Percentiles rank a stretch among this genome's conserved stretches.
These are phyloP conservation scores for Aplysina aerophoba DNA, from an alignment of 37 sponge, comb jelly and placozoan species.

Conservation along the genomic window DNA sequence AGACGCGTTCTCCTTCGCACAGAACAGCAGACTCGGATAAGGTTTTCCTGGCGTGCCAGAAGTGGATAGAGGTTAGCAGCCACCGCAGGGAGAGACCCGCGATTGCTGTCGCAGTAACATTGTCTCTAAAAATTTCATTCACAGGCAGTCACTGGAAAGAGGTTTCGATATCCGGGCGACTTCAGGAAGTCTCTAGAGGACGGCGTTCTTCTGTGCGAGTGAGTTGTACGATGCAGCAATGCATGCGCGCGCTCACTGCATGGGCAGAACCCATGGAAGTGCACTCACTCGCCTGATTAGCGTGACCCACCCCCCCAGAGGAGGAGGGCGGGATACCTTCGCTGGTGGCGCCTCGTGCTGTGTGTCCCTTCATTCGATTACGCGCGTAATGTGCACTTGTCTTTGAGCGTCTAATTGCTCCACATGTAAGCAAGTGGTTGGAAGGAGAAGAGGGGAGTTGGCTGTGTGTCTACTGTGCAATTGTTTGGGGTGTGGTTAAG, in stretches of 20 bases:
- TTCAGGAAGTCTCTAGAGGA: constrained; percentile 78
- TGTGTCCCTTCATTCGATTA: too few species aligned
- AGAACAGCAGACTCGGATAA: constrained; percentile 33
- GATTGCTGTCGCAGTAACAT: not conserved
- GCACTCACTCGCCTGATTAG: too few species aligned
- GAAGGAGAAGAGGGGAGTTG: too few species aligned
- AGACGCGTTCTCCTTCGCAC: not conserved
- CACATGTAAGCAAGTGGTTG: too few species aligned
- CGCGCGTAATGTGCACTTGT: too few species aligned
- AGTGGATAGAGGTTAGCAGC: constrained; percentile 80
- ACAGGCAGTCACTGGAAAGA: constrained; percentile 79
- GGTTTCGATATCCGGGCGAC: constrained; percentile 29
- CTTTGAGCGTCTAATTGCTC: too few species aligned
- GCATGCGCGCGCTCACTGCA: too few species aligned
- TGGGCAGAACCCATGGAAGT: too few species aligned
- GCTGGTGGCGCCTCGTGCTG: too few species aligned
- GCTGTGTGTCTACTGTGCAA: too few species aligned
- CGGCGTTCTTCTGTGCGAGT: constrained; percentile 91
- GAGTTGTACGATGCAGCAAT: constrained; percentile 36
- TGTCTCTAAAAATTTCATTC: not conserved
- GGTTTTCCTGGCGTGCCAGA: constrained; percentile 50
- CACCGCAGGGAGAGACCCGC: not conserved
- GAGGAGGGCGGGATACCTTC: too few species aligned
- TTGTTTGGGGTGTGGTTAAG: too few species aligned
- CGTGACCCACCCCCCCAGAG: not conserved